A percentile compares a stretch with the other conserved stretches of the same genome.
Conservation (phyloP, 1,140 invertebrate species). For the Neodiprion pinetum region DNA sequence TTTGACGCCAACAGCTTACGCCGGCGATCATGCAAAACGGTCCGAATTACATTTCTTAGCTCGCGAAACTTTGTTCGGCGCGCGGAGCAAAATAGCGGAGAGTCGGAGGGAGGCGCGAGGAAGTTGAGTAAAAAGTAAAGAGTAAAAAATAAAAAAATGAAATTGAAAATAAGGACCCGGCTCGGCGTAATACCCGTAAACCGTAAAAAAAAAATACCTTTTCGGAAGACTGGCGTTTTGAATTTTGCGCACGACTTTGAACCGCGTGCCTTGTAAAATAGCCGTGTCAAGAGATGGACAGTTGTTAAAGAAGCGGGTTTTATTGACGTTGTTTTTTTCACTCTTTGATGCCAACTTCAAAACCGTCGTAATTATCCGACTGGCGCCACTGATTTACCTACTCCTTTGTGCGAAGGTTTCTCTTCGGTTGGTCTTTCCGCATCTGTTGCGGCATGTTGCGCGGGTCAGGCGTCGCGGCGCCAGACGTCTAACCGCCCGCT, state of each 20-base stretch:
- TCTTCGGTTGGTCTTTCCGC: constrained; percentile 2
- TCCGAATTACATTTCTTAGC: not conserved
- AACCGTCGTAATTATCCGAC: not conserved
- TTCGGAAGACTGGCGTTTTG: not conserved
- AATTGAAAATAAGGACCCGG: too few species aligned
- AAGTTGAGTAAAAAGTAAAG: too few species aligned
- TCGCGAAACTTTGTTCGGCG: too few species aligned
- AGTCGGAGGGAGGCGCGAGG: too few species aligned
- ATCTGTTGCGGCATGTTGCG: constrained; percentile 31
- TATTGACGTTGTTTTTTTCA: not conserved
- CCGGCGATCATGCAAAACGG: not conserved
- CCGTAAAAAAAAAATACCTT: too few species aligned
- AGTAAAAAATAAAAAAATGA: too few species aligned
- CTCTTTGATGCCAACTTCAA: not conserved
- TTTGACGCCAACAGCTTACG: too few species aligned
- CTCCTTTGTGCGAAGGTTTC: not conserved
- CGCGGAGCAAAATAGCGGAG: too few species aligned
- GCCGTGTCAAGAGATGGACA: not conserved
- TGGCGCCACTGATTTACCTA: constrained; percentile 1
- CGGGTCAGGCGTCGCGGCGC: constrained; percentile 36
- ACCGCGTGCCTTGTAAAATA: not conserved
- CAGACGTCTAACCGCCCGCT: constrained; percentile 15
- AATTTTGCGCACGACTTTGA: constrained; percentile 2
- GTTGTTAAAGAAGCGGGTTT: not conserved
- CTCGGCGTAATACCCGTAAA: too few species aligned